phyloP scores from a whole-genome alignment of 2,113 vertebrate species.

The Ginglymostoma cirratum region DNA sequence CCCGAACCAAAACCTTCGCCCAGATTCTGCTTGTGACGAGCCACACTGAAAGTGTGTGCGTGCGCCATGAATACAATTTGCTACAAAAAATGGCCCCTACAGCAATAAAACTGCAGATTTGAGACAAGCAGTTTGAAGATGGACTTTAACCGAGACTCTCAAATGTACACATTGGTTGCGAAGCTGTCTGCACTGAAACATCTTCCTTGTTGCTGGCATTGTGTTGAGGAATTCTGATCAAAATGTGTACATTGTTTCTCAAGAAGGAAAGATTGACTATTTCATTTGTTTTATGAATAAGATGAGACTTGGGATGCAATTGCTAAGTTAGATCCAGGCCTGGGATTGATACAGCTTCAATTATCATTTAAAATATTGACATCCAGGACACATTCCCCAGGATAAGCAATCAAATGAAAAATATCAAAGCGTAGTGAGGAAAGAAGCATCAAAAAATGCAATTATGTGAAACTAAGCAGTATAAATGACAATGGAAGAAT shows the following conservation, averaged over 20 bases:
- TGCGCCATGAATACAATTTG: too few species aligned
- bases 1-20: too few species aligned
- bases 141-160: conserved; percentile 50
- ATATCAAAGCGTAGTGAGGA: background rate
- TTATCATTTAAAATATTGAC: conserved; percentile 55
- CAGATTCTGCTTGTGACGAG: too few species aligned
- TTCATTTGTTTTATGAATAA: conserved; percentile 54
- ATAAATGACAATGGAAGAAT: background rate
- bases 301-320: conserved; percentile 55
- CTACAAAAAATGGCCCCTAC: too few species aligned
- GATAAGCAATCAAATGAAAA: background rate
- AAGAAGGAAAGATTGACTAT: conserved; percentile 58
- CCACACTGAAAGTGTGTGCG: too few species aligned
- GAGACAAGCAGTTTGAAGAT: conserved; percentile 46
- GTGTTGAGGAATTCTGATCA: conserved; percentile 43
- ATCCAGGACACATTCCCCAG: conserved; percentile 37
- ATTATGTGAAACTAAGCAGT: background rate
- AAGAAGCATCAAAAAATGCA: background rate
- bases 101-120: conserved; percentile 37
- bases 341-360: conserved; percentile 53
- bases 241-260: conserved; percentile 44
- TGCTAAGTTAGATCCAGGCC: conserved; percentile 58
- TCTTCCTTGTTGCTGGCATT: conserved; percentile 40
- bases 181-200: conserved; percentile 49
- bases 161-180: conserved; percentile 49